These are phyloP conservation scores for Parotia lawesii DNA, from an alignment of 2,113 vertebrate genomes.

Conservation along the genomic window DNA sequence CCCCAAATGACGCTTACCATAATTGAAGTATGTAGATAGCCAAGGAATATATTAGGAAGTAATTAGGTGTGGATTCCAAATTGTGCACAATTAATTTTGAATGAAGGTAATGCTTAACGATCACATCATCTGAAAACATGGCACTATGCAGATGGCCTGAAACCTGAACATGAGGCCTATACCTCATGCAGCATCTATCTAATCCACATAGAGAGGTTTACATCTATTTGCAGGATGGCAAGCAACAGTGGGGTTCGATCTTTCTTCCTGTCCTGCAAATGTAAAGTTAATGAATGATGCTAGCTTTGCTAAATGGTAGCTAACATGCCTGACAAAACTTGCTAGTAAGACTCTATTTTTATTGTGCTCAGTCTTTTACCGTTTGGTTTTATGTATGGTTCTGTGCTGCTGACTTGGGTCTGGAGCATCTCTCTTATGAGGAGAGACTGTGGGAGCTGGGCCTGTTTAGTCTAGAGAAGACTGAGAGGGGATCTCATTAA, in stretches of 20 bases:
- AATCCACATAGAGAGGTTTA: not conserved
- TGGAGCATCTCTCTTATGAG: not conserved
- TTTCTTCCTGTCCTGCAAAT: not conserved
- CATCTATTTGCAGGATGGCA: not conserved
- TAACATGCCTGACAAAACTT: not conserved
- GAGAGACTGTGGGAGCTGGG: not conserved
- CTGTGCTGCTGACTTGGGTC: not conserved
- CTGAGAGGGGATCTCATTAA: too few species aligned
- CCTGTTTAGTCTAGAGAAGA: too few species aligned
- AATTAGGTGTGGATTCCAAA: not conserved
- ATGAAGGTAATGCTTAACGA: not conserved
- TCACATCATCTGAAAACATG: not conserved
- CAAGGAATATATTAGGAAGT: not conserved
- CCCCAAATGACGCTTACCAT: not conserved
- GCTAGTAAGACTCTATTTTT: not conserved
- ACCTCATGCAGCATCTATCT: not conserved
- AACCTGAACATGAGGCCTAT: not conserved
- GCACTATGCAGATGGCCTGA: accelerated
- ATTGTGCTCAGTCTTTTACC: not conserved
- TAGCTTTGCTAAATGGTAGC: not conserved
- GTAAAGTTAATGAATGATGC: not conserved
- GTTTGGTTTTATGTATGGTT: not conserved
- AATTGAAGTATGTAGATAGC: not conserved
- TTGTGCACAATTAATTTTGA: not conserved
- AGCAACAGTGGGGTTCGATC: not conserved